Base-by-base conservation (phyloP, 2,113 vertebrate genomes). In the Microcebus jonahi region DNA sequence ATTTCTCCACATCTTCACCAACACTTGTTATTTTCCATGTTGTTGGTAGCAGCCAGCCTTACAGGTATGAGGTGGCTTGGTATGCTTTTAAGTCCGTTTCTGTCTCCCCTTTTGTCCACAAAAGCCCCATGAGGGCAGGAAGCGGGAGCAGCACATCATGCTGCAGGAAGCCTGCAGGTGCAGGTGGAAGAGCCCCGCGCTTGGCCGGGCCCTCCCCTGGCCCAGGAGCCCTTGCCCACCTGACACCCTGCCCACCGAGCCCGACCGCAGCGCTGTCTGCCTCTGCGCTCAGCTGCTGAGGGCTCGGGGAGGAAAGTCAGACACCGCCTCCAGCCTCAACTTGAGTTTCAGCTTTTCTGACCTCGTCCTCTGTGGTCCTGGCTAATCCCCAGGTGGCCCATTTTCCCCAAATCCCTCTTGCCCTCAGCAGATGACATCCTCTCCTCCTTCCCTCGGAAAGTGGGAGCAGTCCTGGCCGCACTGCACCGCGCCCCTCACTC, bases 391-490 rank as follows among this genome's bases (percentile, higher is more conserved):
- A 17, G 3, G 11, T 14, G n/a, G 5, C 61, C 31, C 17, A 0
- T 80, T 75, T 45, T 20, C 67, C n/a, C 20, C 42, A 57, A 4
- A 18, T 18, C 10, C 21, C 27, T 17, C 20, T 45, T 92, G 31
- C 21, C 73, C 48, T 71, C 68, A 39, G 53, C 29, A 88, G 50
- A 39, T 48, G 21, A 65, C 59, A 13, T 14, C 18, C 25, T 75
- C 25, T 61, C 48, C 53, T 68, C 29, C 42, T 53, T 73, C 61
- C 67, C 42, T 77, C 18, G 34, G 48, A 81, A 68, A n/a, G 39
- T 8, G 39, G 71, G 29, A 45, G 27, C 21, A 11, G 57, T 63
- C 5, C 0, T 31, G 3, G 8, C 6, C 0, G 27, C 53, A 14
- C 81, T 36, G 29, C 20, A 21, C 17, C 0, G 0, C 42, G 53